Base-by-base conservation (phyloP, 2,888 invertebrate species). In the Trilocha varians region DNA sequence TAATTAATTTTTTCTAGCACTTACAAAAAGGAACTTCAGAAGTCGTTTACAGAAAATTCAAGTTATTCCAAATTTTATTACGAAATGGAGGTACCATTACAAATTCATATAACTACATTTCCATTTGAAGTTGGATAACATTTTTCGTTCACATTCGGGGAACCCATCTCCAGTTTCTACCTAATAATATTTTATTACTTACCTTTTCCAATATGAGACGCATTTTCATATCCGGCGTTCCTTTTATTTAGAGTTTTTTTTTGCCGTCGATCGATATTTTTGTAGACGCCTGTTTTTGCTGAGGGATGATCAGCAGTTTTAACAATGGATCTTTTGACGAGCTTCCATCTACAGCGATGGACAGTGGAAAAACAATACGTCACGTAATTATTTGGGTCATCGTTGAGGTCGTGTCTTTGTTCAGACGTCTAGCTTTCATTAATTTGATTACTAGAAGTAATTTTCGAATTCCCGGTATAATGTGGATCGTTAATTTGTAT, bases 101-200 rank as follows among this genome's bases (percentile, higher is more conserved):
- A 25, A 25, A 25, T 25, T 25, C 25, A 25, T 25, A 25, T 25
- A 25, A 25, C 25, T 25, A 25, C 25, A 11, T 5, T 25, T 25
- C 25, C 25, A 25, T 25, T 25, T 25, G 25, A 5, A 25, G 25
- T 25, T 25, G 4, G 25, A 25, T 9, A 25, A 25, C 25, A 25
- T 25, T 25, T 25, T 25, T 25, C 25, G 25, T 25, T 25, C 25
- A 11, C 25, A 25, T 25, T 25, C 25, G 6, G 25, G 25, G 25
- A 25, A 25, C 25, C 25, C 25, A 11, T 25, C 34, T 16, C 8
- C 13, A 33, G 17, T 17, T 34, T 34, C 34, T 39, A 13, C 33
- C 34, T 39, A 39, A 39, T 39, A 39, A 39, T 34, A 39, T 39
- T 39, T 39, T 39, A 39, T 39, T 39, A 39, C 39, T 16, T 34